Evolutionary conservation across 2,797 vertebrate genomes (phyloP), one percentile per base, ranked within the genome.

Genomic region (Artibeus lituratus): DNA sequence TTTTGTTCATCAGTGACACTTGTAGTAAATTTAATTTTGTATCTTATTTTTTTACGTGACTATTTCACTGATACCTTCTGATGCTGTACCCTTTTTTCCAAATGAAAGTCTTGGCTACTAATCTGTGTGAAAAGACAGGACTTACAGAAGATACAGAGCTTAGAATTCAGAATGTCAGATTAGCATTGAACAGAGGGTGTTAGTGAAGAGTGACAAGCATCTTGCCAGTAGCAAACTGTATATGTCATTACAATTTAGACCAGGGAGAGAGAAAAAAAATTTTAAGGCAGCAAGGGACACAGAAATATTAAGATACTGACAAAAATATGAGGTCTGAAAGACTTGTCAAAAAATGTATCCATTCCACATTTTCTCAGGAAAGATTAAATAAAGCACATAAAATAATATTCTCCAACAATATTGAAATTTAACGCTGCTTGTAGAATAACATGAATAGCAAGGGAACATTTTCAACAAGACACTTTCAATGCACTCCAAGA

Each of bases 111-210:
- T n/a, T 94, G 51, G 72, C 69, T 83, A 96, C 49, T 67, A 59
- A 81, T 77, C 90, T 87, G 29, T 90, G 32, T 87, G 74, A 89
- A 95, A 95, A 91, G 74, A 90, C 15, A 85, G 51, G 53, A 82
- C 92, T 91, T 74, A 94, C 4, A 95, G 55, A 89, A 74, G 83
- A 91, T 21, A 90, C 3, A 32, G 57, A 95, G 65, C 74, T 95
- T 95, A 95, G 94, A 84, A 89, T 93, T 94, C 51, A 89, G 96
- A 92, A 92, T 47, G 82, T 89, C 91, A 94, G 88, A 95, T 94
- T 35, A 96, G 73, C 70, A 87, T 3, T 59, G 80, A 78, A 84
- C 88, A 96, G 88, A 96, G 80, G 65, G 78, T 77, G 39, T 49
- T 77, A 91, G 81, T 67, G 76, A 91, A 95, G 80, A 88, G 53